phyloP scores from a whole-genome alignment of 2,797 vertebrate species.

The Onychomys torridus region DNA sequence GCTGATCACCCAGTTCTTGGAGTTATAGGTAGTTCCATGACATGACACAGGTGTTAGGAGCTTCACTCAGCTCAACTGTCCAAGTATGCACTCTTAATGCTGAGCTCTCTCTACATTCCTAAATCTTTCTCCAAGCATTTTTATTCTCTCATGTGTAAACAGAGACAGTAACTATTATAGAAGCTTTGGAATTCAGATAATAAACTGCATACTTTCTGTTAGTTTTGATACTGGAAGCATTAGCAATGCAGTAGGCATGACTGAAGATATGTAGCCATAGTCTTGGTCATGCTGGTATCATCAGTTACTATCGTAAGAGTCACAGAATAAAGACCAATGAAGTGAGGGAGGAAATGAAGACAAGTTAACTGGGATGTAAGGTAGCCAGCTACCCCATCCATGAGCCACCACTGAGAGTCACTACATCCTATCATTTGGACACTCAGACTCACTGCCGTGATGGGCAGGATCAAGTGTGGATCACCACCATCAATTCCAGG shows the following conservation, averaged over 20 bases:
- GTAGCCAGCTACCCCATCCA: not conserved
- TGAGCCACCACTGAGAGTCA: not conserved
- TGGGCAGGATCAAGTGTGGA: not conserved
- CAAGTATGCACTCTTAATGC: not conserved
- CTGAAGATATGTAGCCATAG: accelerated
- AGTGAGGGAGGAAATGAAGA: not conserved
- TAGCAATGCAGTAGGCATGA: accelerated
- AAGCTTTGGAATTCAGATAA: not conserved
- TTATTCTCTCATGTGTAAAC: not conserved
- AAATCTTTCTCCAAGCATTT: not conserved
- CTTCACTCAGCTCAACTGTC: not conserved
- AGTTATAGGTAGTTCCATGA: not conserved
- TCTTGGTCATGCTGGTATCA: not conserved
- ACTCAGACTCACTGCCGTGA: not conserved
- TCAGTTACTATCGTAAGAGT: not conserved
- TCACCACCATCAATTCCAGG: not conserved
- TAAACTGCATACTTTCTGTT: not conserved
- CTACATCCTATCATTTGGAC: not conserved
- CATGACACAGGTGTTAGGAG: not conserved
- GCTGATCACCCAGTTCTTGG: no score
- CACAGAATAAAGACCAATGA: not conserved
- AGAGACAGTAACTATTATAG: not conserved
- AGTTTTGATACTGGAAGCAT: no score
- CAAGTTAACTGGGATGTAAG: not conserved
- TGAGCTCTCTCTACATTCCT: not conserved